phyloP scores from a whole-genome alignment of 1,140 invertebrate species.

The Drosophila ficusphila region DNA sequence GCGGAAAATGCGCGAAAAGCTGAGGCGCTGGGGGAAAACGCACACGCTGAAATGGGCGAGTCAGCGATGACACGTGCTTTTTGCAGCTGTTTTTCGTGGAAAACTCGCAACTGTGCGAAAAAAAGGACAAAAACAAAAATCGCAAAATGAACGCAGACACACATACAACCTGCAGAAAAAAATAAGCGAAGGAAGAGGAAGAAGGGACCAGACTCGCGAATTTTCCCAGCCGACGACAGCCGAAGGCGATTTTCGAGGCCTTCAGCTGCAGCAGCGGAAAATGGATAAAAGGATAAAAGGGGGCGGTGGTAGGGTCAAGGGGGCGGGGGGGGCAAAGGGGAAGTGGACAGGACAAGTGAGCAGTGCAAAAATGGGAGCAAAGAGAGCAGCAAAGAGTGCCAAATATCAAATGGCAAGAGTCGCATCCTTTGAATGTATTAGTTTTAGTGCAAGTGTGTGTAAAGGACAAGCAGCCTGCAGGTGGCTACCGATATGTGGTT shows the following conservation, averaged over 20 bases:
- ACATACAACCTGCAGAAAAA: not conserved
- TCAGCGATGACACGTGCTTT: conserved; percentile 83
- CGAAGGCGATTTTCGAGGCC: conserved; percentile 42
- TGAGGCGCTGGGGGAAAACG: conserved; percentile 40
- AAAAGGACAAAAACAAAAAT: conserved; percentile 82
- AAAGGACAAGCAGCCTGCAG: conserved; percentile 57
- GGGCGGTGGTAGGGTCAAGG: no score
- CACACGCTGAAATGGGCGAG: conserved; percentile 61
- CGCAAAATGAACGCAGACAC: conserved; percentile 53
- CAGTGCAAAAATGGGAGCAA: conserved; percentile 30
- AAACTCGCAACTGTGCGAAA: conserved; percentile 74
- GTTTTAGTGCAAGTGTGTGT: conserved; percentile 8
- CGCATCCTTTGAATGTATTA: conserved; percentile 19
- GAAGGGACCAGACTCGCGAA: conserved; percentile 6
- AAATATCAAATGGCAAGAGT: conserved; percentile 36
- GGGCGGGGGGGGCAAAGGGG: not conserved
- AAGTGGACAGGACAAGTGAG: not conserved
- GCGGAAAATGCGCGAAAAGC: not conserved
- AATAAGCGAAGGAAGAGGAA: not conserved
- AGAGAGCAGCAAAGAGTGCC: conserved; percentile 32
- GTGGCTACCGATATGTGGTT: conserved; percentile 42
- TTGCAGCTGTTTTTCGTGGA: conserved; percentile 79
- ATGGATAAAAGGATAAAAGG: not conserved
- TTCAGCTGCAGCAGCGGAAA: conserved; percentile 25
- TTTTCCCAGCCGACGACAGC: conserved; percentile 39